phyloP scores from a whole-genome alignment of 2,888 invertebrate species.

The Cheilosia grossa region DNA sequence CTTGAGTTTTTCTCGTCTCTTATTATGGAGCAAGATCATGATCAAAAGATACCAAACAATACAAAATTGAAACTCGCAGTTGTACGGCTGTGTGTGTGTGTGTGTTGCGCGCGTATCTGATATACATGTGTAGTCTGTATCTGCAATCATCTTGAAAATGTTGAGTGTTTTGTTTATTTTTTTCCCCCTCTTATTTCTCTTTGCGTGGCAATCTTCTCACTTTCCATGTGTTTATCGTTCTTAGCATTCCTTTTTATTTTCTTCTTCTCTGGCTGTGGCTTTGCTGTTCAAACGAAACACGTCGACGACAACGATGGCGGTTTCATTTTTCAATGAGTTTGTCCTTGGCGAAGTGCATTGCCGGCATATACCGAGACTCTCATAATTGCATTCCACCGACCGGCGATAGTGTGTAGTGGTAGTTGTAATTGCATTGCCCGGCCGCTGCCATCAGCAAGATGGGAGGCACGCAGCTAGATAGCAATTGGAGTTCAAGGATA shows the following conservation, averaged over 20 bases:
- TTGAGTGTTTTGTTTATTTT: conserved; percentile 28
- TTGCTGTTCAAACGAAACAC: background rate
- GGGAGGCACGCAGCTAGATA: conserved; percentile 1
- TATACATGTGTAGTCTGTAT: conserved; percentile 12
- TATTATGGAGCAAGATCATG: conserved; percentile 61
- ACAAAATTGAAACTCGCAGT: background rate
- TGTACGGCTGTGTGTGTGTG: conserved; percentile 19
- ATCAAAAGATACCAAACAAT: conserved; percentile 39
- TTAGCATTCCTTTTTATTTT: conserved; percentile 62
- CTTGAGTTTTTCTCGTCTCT: conserved; percentile 5
- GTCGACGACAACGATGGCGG: conserved; percentile 38
- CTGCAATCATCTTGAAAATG: conserved; percentile 40
- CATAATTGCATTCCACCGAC: conserved; percentile 68
- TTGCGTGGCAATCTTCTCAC: conserved; percentile 62
- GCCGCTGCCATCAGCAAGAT: background rate
- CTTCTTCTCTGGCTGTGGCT: background rate
- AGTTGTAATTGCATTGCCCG: conserved; percentile 7
- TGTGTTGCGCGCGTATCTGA: background rate
- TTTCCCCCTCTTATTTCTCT: conserved; percentile 3
- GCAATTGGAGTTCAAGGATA: conserved; percentile 59
- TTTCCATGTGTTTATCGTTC: conserved; percentile 71
- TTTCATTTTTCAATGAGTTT: conserved; percentile 81
- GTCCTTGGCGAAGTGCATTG: conserved; percentile 83
- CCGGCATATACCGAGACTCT: conserved; percentile 75
- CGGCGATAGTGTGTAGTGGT: conserved; percentile 22